These are phyloP conservation scores for Megalops atlanticus DNA, from an alignment of 2,113 vertebrate species.

Conservation along the genomic window DNA sequence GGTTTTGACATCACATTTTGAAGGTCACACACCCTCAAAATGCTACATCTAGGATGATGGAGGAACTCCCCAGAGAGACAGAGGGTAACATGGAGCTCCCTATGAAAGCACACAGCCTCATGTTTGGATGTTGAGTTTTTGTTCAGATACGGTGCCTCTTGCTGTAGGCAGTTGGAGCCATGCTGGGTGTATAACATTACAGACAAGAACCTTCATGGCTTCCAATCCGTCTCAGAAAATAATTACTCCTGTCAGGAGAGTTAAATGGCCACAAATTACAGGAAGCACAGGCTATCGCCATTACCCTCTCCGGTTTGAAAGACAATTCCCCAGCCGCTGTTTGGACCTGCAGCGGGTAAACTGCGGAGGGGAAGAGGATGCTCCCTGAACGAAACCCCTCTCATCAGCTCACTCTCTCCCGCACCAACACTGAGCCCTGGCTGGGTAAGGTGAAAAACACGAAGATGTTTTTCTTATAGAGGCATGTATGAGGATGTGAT, in stretches of 20 bases:
- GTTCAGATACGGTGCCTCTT: neutral
- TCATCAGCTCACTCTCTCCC: conserved; percentile 17
- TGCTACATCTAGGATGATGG: no score
- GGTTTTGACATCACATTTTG: no score
- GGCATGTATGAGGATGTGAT: no score
- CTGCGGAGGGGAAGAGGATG: neutral
- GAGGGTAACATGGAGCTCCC: no score
- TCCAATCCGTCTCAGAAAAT: conserved; percentile 26
- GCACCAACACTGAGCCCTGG: no score
- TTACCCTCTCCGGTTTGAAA: neutral
- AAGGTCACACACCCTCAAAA: no score
- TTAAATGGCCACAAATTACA: conserved; percentile 18
- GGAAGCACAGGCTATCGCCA: conserved; percentile 7
- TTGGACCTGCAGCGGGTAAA: conserved; percentile 13
- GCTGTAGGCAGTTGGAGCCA: neutral
- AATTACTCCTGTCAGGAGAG: conserved; percentile 21
- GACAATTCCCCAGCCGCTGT: conserved; percentile 16
- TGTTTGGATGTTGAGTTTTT: no score
- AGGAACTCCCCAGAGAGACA: no score
- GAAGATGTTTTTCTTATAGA: no score
- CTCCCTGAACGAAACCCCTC: neutral
- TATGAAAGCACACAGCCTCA: no score
- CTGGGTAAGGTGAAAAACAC: neutral
- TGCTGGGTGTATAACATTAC: neutral
- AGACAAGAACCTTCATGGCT: conserved; percentile 9